phyloP scores from a whole-genome alignment of 2,113 vertebrate species.

The Telmatochromis bifrenatus region DNA sequence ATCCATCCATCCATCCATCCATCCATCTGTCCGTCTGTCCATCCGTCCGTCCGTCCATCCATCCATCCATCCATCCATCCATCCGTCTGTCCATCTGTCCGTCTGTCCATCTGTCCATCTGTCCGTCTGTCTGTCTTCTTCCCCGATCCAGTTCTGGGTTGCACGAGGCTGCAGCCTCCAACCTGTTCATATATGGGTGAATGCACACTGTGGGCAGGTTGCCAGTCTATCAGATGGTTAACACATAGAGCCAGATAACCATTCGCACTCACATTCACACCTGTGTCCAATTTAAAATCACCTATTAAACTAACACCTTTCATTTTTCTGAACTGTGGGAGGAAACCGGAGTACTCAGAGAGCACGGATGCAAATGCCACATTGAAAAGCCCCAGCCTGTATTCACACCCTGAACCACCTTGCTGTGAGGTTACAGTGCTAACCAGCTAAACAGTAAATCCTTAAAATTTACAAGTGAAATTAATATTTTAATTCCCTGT shows the following conservation, averaged over 20 bases:
- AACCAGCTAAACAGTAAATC: not conserved
- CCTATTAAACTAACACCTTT: not conserved
- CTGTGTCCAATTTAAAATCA: not conserved
- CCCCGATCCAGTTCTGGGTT: not conserved
- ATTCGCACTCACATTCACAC: not conserved
- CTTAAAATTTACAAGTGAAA: not conserved
- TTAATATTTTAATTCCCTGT: not conserved
- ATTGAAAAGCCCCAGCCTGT: not conserved
- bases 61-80: accelerated
- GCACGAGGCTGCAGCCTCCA: not conserved
- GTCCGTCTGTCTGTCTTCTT: accelerated
- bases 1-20: accelerated
- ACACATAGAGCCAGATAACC: not conserved
- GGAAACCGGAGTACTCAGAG: accelerated
- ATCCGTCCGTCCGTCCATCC: accelerated
- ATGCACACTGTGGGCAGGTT: not conserved
- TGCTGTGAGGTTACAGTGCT: not conserved
- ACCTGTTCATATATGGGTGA: not conserved
- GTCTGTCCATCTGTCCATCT: accelerated
- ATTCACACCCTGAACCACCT: not conserved
- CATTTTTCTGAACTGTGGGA: not conserved
- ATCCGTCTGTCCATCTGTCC: accelerated
- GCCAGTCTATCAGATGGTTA: not conserved
- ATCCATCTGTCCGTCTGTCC: accelerated
- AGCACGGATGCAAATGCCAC: not conserved